Evolutionary conservation across 2,888 invertebrate species (phyloP), one percentile per base, ranked within the genome.

Genomic region (Bruchidius siliquastri): DNA sequence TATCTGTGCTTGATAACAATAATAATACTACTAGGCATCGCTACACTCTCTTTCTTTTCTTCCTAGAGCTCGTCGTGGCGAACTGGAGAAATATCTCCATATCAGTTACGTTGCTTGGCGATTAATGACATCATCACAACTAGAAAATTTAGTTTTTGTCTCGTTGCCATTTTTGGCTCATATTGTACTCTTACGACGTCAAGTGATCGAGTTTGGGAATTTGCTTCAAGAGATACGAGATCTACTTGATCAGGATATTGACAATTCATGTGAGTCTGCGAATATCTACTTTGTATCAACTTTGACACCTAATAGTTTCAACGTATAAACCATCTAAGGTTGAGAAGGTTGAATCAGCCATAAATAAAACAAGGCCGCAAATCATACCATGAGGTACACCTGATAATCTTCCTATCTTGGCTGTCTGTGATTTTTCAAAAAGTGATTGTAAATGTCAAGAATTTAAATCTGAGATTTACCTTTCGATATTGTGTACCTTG

Each of bases 221-320:
- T 80, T 88, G 26, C 79, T 88, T 20, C 84, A 86, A 68, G 87
- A 88, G 81, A 81, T 89, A 49, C 85, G 82, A 70, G 81, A 79
- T 74, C 77, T 80, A 70, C 74, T 82, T 0, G 76, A 76, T 8
- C 82, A 83, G 74, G 84, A 84, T 75, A 76, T 75, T 0, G 84
- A 84, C 73, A 81, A 80, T 75, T 80, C 83, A 13, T 82, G 83
- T 83, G 75, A 74, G 71, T 49, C 13, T 30, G n/a, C n/a, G n/a
- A n/a, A n/a, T n/a, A n/a, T n/a, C n/a, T n/a, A n/a, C n/a, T n/a
- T n/a, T n/a, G n/a, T n/a, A n/a, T n/a, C n/a, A n/a, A n/a, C n/a
- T n/a, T n/a, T n/a, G n/a, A n/a, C n/a, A n/a, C n/a, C n/a, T n/a
- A n/a, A n/a, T n/a, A n/a, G n/a, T n/a, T n/a, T n/a, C n/a, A n/a